phyloP scores from a whole-genome alignment of 2,113 vertebrate species.

The Lamprotornis superbus region DNA sequence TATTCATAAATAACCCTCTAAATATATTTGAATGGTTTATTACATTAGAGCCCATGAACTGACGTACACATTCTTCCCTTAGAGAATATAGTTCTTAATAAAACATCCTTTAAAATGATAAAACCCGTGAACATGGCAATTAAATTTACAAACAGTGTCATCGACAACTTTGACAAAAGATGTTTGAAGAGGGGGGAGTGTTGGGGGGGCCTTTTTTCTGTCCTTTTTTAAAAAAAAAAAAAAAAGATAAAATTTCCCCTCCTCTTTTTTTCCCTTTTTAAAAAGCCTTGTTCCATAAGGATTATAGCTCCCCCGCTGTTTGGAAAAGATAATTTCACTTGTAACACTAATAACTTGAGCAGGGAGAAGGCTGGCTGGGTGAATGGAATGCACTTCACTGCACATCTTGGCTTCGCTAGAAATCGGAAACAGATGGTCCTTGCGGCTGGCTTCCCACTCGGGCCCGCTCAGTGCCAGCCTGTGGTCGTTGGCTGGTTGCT shows the following conservation, averaged over 20 bases:
- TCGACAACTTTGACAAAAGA: slow-evolving; percentile 69
- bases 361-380: slow-evolving; percentile 78
- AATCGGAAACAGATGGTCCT: slow-evolving; percentile 93
- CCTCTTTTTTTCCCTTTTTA: neutral
- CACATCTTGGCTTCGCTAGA: slow-evolving; percentile 88
- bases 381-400: slow-evolving; percentile 81
- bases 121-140: slow-evolving; percentile 60
- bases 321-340: slow-evolving; percentile 84
- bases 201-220: neutral
- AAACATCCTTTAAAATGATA: slow-evolving; percentile 64
- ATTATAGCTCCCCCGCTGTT: slow-evolving; percentile 84
- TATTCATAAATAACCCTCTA: slow-evolving; percentile 58
- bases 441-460: slow-evolving; percentile 86
- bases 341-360: slow-evolving; percentile 85
- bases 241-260: too few relatives aligned
- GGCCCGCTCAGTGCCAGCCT: slow-evolving; percentile 85
- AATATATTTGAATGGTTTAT: slow-evolving; percentile 55
- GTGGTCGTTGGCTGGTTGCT: slow-evolving; percentile 87
- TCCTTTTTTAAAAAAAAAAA: neutral
- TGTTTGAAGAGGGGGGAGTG: neutral
- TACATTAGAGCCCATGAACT: slow-evolving; percentile 40
- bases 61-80: neutral
- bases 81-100: slow-evolving; percentile 63
- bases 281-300: slow-evolving; percentile 73
- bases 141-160: slow-evolving; percentile 66